phyloP scores from a whole-genome alignment of 1,140 invertebrate species.

The Sinonovacula constricta region DNA sequence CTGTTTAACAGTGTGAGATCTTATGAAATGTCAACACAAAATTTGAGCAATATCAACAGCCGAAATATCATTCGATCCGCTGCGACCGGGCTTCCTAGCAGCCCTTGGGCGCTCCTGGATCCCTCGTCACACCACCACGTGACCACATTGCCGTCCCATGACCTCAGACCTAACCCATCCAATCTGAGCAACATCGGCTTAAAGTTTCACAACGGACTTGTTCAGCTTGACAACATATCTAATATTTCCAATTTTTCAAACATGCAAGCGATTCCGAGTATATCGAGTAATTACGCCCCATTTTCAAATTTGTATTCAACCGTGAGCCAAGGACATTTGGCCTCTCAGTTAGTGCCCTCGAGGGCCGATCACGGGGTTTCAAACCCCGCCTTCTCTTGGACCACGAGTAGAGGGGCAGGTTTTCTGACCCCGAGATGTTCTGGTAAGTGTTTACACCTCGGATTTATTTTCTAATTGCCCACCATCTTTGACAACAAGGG shows the following conservation, averaged over 20 bases:
- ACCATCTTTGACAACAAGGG: no score
- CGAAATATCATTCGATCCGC: slow-evolving; percentile 36
- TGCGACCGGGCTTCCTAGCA: not conserved
- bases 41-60: slow-evolving; percentile 34
- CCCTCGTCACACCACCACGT: slow-evolving; percentile 7
- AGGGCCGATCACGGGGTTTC: slow-evolving; percentile 31
- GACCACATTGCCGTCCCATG: slow-evolving; percentile 13
- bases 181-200: slow-evolving; percentile 36
- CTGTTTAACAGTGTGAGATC: slow-evolving; percentile 47
- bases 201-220: slow-evolving; percentile 47
- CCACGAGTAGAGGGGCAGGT: slow-evolving; percentile 35
- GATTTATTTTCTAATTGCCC: not conserved
- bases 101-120: slow-evolving; percentile 38
- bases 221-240: slow-evolving; percentile 43
- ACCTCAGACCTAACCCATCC: slow-evolving; percentile 10
- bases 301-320: slow-evolving; percentile 38
- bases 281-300: slow-evolving; percentile 40
- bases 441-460: slow-evolving; percentile 27
- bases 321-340: slow-evolving; percentile 29
- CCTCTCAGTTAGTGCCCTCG: slow-evolving; percentile 16
- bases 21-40: slow-evolving; percentile 48
- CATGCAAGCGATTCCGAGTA: slow-evolving; percentile 32
- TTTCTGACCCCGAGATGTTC: slow-evolving; percentile 42
- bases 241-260: slow-evolving; percentile 35
- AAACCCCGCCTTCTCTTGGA: slow-evolving; percentile 31